A percentile compares a stretch with the other conserved stretches of the same genome.
phyloP scores from a whole-genome alignment of 2,113 vertebrate genomes.

The Maccullochella peelii region DNA sequence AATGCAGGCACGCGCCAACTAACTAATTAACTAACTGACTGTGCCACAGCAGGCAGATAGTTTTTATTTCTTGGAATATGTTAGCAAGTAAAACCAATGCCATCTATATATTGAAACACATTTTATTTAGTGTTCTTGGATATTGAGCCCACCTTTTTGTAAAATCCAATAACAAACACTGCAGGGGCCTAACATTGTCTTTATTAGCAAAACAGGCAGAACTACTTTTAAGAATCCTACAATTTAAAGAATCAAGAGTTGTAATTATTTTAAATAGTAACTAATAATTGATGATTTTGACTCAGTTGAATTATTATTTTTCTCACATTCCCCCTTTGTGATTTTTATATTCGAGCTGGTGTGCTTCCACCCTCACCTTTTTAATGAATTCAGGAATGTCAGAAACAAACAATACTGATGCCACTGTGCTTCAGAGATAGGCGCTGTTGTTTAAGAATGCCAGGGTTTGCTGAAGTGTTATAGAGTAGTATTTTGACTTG shows the following conservation, averaged over 20 bases:
- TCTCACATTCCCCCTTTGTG: neutral
- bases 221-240: neutral
- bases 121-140: neutral
- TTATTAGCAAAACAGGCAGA: neutral
- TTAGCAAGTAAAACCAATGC: neutral
- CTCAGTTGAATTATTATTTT: neutral
- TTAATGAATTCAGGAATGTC: conserved; percentile 37
- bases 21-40: conserved; percentile 1
- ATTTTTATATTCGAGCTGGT: neutral
- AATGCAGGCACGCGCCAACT: neutral
- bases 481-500: conserved; percentile 1
- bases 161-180: neutral
- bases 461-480: conserved; percentile 23
- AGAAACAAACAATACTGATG: conserved; percentile 25
- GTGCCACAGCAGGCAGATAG: neutral
- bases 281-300: conserved; percentile 15
- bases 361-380: conserved; percentile 14
- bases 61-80: conserved; percentile 2
- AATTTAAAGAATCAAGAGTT: neutral
- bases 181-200: neutral
- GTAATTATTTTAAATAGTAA: conserved; percentile 15
- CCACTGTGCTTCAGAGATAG: conserved; percentile 12
- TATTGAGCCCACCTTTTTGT: neutral
- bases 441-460: conserved; percentile 15
- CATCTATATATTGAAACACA: neutral